Conservation (phyloP, 2,888 invertebrate species). For the Drosophila subquinaria region DNA sequence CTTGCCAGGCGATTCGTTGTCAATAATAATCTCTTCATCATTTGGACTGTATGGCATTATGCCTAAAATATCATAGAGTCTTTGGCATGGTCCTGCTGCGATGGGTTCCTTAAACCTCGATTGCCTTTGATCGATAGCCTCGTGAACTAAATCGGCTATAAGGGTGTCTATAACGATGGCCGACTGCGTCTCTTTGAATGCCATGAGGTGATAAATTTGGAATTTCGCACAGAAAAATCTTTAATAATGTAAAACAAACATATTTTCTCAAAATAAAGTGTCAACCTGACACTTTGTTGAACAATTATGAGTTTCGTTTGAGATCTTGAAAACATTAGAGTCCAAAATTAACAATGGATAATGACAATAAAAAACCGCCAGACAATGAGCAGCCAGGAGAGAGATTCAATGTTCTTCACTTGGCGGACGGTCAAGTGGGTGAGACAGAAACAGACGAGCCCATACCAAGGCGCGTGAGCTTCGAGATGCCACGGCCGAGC, state of each 20-base stretch:
- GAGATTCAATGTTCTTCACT: conserved; percentile 24
- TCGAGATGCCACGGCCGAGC: conserved; percentile 23
- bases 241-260: conserved; percentile 35
- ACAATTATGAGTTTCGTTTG: conserved; percentile 34
- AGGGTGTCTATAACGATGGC: conserved; percentile 53
- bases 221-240: conserved; percentile 38
- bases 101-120: conserved; percentile 8
- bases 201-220: conserved; percentile 64
- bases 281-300: conserved; percentile 20
- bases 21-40: conserved; percentile 1
- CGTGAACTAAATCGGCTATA: conserved; percentile 57
- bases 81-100: conserved; percentile 47
- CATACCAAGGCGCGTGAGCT: conserved; percentile 10
- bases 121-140: conserved; percentile 45
- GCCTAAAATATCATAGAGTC: conserved; percentile 63
- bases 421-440: conserved; percentile 51
- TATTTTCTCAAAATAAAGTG: conserved; percentile 27
- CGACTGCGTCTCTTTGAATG: conserved; percentile 50
- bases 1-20: neutral
- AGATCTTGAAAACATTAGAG: conserved; percentile 12
- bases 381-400: neutral
- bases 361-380: conserved; percentile 7
- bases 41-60: conserved; percentile 29
- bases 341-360: conserved; percentile 44
- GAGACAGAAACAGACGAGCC: conserved; percentile 60